These are phyloP conservation scores for Gorsachius goisagi DNA, from an alignment of 2,113 vertebrate species.

Conservation along the genomic window DNA sequence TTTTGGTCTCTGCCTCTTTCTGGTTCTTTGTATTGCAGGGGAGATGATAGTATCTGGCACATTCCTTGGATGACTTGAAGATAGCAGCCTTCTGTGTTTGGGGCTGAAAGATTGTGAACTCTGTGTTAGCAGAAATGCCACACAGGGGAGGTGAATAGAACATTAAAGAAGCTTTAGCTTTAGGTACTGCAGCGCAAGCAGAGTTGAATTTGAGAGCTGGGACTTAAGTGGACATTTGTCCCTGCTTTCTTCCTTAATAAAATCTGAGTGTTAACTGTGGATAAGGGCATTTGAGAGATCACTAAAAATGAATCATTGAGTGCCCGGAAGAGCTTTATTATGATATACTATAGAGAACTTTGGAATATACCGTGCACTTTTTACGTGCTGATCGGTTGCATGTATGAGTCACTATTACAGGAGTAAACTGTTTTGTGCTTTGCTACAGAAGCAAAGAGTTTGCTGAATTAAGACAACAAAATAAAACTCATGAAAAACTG, in stretches of 20 bases:
- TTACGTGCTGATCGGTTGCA: constrained; percentile 28
- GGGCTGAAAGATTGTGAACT: constrained; percentile 80
- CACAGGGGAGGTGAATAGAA: constrained; percentile 73
- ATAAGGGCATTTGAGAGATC: constrained; percentile 78
- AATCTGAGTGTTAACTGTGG: constrained; percentile 79
- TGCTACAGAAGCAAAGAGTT: constrained; percentile 40
- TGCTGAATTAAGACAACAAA: constrained; percentile 38
- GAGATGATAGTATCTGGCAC: constrained; percentile 91
- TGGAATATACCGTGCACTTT: constrained; percentile 47
- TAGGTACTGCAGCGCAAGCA: constrained; percentile 70
- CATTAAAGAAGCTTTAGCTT: constrained; percentile 80
- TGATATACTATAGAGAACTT: constrained; percentile 73
- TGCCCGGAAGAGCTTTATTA: constrained; percentile 77
- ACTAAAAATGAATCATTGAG: constrained; percentile 81
- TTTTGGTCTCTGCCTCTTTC: constrained; percentile 66
- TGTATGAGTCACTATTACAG: constrained; percentile 3
- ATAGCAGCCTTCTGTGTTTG: constrained; percentile 79
- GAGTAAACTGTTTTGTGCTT: constrained; percentile 51
- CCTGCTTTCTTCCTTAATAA: constrained; percentile 79
- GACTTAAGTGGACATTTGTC: constrained; percentile 81
- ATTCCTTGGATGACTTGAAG: constrained; percentile 90
- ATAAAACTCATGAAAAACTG: constrained; percentile 18
- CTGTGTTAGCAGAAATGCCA: constrained; percentile 79
- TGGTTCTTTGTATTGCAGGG: constrained; percentile 80
- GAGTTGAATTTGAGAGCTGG: constrained; percentile 81